Conservation (phyloP, 2,113 vertebrate species). For the Neogobius melanostomus region DNA sequence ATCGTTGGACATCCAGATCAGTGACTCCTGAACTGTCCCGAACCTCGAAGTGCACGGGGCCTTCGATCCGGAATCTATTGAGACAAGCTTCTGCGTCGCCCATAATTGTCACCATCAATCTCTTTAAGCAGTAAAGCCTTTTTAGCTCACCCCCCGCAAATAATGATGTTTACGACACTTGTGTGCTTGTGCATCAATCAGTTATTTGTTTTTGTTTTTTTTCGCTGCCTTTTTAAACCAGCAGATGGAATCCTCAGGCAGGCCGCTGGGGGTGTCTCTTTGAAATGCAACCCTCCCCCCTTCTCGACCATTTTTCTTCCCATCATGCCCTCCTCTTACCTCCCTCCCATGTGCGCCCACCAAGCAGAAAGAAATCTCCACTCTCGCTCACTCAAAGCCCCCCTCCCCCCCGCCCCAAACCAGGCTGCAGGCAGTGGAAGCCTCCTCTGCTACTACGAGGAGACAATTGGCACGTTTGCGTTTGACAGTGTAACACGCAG, state of each 20-base stretch:
- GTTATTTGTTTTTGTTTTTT: conserved; percentile 29
- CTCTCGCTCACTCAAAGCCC: conserved; percentile 49
- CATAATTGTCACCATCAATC: background rate
- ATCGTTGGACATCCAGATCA: background rate
- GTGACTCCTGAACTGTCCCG: background rate
- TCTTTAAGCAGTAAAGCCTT: background rate
- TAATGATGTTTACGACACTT: conserved; percentile 36
- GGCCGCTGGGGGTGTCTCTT: conserved; percentile 57
- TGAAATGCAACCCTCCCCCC: conserved; percentile 35
- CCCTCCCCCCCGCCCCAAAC: conserved; percentile 52
- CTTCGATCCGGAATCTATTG: background rate
- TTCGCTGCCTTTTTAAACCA: conserved; percentile 51
- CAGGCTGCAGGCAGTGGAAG: conserved; percentile 65
- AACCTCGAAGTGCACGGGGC: background rate
- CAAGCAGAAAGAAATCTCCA: conserved; percentile 60
- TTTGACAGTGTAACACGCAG: conserved; percentile 63
- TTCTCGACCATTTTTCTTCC: background rate
- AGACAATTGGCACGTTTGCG: conserved; percentile 49
- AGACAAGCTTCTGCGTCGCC: background rate
- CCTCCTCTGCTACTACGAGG: conserved; percentile 41
- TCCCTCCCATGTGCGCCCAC: conserved; percentile 32
- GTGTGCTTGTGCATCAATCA: conserved; percentile 40
- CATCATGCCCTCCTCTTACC: conserved; percentile 12
- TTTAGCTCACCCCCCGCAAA: conserved; percentile 27
- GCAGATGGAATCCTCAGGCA: conserved; percentile 74